Evolutionary conservation across 2,113 vertebrate genomes (phyloP).

Genomic region (Paramormyrops kingsleyae): DNA sequence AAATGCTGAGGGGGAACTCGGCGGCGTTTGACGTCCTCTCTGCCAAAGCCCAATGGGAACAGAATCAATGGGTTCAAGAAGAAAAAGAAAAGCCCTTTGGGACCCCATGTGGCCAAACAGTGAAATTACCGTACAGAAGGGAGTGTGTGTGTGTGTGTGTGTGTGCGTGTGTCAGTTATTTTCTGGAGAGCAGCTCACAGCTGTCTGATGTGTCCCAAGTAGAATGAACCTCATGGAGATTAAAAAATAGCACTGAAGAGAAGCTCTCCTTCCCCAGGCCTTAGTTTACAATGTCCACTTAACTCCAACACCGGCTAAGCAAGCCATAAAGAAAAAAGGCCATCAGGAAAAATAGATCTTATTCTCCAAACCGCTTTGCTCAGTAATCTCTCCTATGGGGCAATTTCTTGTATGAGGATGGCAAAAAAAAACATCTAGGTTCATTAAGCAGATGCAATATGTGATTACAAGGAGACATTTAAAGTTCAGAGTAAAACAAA

Average conservation of each 20-base stretch:
- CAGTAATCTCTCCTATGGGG: conserved; percentile 26
- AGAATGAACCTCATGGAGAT: background rate
- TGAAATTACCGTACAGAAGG: background rate
- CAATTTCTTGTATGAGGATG: conserved; percentile 32
- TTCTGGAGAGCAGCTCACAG: background rate
- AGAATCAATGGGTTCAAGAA: background rate
- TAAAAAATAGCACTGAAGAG: background rate
- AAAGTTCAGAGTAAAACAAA: background rate
- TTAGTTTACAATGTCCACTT: background rate
- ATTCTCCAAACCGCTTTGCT: background rate
- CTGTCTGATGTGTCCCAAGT: background rate
- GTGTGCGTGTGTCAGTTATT: background rate
- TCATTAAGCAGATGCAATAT: background rate
- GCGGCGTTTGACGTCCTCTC: background rate
- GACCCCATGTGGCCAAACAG: background rate
- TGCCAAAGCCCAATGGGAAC: background rate
- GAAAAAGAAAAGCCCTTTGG: background rate
- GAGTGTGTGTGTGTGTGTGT: background rate
- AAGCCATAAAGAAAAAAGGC: background rate
- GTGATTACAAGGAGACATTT: background rate
- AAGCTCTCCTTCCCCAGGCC: background rate
- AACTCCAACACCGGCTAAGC: background rate
- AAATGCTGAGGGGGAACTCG: background rate
- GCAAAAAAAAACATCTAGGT: background rate
- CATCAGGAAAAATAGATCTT: background rate